Percentiles rank a stretch among this genome's conserved stretches.
Evolutionary conservation across 1,140 invertebrate species (phyloP).

Genomic region (Procambarus virginalis): DNA sequence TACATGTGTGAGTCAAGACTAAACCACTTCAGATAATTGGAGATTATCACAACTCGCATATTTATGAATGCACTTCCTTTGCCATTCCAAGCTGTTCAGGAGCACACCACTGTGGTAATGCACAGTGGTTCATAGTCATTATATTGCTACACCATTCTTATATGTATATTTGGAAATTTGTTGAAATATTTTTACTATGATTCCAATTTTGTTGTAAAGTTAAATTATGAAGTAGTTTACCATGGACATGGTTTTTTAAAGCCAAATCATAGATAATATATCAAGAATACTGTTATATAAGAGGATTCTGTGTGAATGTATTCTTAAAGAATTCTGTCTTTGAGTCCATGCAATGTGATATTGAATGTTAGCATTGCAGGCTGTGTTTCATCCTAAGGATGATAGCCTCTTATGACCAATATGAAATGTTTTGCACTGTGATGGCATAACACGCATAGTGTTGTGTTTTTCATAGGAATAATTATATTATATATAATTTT

Average conservation of each 20-base stretch:
- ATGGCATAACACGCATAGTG: not conserved
- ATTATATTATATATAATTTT: not conserved
- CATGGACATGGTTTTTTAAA: not conserved
- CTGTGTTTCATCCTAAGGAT: slow-evolving; percentile 60
- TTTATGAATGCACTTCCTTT: slow-evolving; percentile 49
- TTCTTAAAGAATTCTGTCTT: slow-evolving; percentile 19
- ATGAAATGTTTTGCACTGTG: slow-evolving; percentile 3
- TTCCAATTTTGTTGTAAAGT: slow-evolving; percentile 34
- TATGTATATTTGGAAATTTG: slow-evolving; percentile 35
- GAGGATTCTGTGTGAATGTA: slow-evolving; percentile 24
- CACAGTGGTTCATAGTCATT: slow-evolving; percentile 56
- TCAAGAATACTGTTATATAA: slow-evolving; percentile 17
- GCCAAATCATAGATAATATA: not conserved
- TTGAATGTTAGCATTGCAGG: slow-evolving; percentile 38
- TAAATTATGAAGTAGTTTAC: not conserved
- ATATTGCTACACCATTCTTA: slow-evolving; percentile 20
- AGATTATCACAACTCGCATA: slow-evolving; percentile 11
- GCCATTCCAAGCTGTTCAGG: slow-evolving; percentile 64
- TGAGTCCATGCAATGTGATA: slow-evolving; percentile 26
- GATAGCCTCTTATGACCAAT: slow-evolving; percentile 19
- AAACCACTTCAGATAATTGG: not conserved
- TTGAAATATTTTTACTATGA: slow-evolving; percentile 33
- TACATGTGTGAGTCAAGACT: slow-evolving; percentile 16
- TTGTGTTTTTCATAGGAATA: not conserved
- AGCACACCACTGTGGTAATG: slow-evolving; percentile 36